Evolutionary conservation across 23 tunicate species (phyloP).

Genomic region (Halocynthia aurantium): DNA sequence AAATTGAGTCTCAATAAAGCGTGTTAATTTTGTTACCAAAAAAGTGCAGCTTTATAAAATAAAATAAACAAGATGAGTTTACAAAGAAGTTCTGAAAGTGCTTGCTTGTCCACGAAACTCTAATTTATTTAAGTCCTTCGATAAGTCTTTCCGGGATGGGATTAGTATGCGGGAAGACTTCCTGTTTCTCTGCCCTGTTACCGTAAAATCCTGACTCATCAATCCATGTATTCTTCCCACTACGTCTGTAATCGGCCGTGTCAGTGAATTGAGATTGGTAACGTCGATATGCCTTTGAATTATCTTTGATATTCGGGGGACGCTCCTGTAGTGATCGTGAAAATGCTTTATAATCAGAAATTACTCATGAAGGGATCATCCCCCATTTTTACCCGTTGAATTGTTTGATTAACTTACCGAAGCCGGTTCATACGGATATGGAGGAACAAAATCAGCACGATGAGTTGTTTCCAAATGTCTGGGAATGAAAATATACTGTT

Average conservation of each 20-base stretch:
- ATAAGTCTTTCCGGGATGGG: constrained; percentile 62
- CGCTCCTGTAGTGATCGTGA: constrained; percentile 32
- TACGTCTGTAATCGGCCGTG: constrained; percentile 60
- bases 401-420: constrained; percentile 29
- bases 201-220: constrained; percentile 79
- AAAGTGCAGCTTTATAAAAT: too few relatives aligned
- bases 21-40: too few relatives aligned
- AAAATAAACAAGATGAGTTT: too few relatives aligned
- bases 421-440: constrained; percentile 68
- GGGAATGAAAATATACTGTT: background rate
- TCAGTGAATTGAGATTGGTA: constrained; percentile 87
- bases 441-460: constrained; percentile 69
- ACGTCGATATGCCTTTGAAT: constrained; percentile 53
- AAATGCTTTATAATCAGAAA: background rate
- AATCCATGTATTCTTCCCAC: constrained; percentile 55
- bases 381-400: background rate
- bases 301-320: constrained; percentile 45
- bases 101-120: background rate
- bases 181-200: constrained; percentile 41
- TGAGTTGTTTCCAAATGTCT: constrained; percentile 86
- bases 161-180: constrained; percentile 42
- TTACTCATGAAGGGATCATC: background rate
- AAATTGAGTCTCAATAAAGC: too few relatives aligned
- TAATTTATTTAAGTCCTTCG: constrained; percentile 19
- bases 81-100: too few relatives aligned